Evolutionary conservation across 2,797 vertebrate species (phyloP).

Genomic region (Mormyrus proboscirostris): DNA sequence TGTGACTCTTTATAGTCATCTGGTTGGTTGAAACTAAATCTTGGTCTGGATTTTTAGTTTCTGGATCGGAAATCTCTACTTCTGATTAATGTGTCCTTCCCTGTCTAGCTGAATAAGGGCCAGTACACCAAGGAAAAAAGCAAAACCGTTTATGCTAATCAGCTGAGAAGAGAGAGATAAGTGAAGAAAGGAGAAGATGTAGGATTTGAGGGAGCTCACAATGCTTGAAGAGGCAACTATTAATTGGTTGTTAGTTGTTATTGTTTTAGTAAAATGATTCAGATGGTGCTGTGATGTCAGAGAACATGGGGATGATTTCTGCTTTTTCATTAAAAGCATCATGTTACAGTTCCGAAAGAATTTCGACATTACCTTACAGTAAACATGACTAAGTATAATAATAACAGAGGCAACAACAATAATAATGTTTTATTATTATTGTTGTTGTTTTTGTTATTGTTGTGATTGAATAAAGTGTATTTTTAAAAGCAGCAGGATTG

Average conservation of each 20-base stretch:
- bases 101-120: not conserved
- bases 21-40: not conserved
- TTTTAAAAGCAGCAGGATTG: not conserved
- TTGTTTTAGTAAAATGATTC: not conserved
- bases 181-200: not conserved
- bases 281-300: not conserved
- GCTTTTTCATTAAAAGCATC: not conserved
- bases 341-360: not conserved
- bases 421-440: not conserved
- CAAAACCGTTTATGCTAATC: not conserved
- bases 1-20: not conserved
- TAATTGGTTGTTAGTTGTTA: not conserved
- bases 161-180: not conserved
- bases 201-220: not conserved
- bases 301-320: not conserved
- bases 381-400: not conserved
- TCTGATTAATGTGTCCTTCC: not conserved
- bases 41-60: not conserved
- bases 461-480: not conserved
- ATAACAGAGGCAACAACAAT: not conserved
- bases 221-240: not conserved
- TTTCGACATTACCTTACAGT: not conserved
- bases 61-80: not conserved
- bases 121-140: not conserved
- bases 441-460: not conserved